Evolutionary conservation across 2,113 vertebrate species (phyloP).

Genomic region (Motacilla tschutschensis): DNA sequence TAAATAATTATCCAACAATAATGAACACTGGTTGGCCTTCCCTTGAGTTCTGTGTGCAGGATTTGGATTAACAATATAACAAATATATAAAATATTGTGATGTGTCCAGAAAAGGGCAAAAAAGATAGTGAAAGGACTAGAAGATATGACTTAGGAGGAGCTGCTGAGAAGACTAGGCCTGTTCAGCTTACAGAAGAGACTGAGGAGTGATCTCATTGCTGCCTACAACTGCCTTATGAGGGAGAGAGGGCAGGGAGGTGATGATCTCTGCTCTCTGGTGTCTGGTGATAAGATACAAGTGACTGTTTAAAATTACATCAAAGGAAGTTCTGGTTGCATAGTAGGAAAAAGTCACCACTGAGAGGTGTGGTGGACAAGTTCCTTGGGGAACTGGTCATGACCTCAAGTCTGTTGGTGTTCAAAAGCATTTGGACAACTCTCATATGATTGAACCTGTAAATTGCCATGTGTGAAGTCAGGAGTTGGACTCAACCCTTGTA

Average conservation of each 20-base stretch:
- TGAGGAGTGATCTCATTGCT: background rate
- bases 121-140: background rate
- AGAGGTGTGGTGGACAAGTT: background rate
- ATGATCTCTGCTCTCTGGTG: background rate
- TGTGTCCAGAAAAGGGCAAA: background rate
- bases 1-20: background rate
- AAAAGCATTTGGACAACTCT: background rate
- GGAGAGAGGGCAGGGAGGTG: background rate
- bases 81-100: background rate
- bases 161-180: background rate
- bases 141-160: background rate
- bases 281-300: background rate
- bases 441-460: background rate
- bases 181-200: background rate
- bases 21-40: background rate
- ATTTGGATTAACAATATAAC: background rate
- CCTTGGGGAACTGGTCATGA: background rate
- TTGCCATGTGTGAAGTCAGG: background rate
- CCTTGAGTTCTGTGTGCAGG: background rate
- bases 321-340: background rate
- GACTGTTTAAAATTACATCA: background rate
- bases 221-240: background rate
- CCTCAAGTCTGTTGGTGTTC: background rate
- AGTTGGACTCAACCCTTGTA: rapidly evolving
- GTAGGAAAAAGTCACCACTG: background rate